Evolutionary conservation across 2,113 vertebrate species (phyloP), one percentile per base, ranked within the genome.

Genomic region (Callaeas wilsoni): DNA sequence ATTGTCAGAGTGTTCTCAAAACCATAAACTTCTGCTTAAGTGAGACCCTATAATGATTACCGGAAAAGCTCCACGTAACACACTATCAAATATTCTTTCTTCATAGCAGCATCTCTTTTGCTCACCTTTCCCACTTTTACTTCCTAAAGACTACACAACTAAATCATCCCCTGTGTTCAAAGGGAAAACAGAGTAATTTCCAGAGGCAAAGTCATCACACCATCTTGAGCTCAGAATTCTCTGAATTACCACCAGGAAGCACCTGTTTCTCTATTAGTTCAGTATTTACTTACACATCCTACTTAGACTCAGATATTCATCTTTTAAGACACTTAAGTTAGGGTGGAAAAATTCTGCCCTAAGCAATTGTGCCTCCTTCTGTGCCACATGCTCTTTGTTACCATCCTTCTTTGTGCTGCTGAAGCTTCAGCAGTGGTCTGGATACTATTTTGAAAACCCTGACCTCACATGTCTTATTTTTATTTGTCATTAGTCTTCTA

Each of bases 261-360:
- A 7, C 12, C 29, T 53, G 15, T 52, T 86, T 65, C 53, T 77
- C 37, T 41, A 26, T 52, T 56, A 53, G 49, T 33, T 86, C n/a
- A 41, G 9, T 20, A 60, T 13, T 64, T 80, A 39, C 18, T 65
- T 52, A 26, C 6, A 18, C 10, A 50, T 19, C 11, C 49, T 65
- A 8, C 29, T 77, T 56, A 73, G 29, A 35, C 16, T 42, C 35
- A 13, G 23, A 9, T 18, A 41, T 41, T 19, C 26, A 39, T 18
- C 22, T 67, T 70, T 49, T 32, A 57, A 49, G 25, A 29, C 0
- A 0, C 8, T 64, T 59, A 57, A 46, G 1, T 32, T 41, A 57
- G 32, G 22, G 12, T 32, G 29, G 53, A 68, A 41, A 85, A 85
- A 82, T 62, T 74, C n/a, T 77, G 16, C 17, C 56, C 22, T 41